These are phyloP conservation scores for Aegypius monachus DNA, from an alignment of 2,113 vertebrate species.

Conservation along the genomic window DNA sequence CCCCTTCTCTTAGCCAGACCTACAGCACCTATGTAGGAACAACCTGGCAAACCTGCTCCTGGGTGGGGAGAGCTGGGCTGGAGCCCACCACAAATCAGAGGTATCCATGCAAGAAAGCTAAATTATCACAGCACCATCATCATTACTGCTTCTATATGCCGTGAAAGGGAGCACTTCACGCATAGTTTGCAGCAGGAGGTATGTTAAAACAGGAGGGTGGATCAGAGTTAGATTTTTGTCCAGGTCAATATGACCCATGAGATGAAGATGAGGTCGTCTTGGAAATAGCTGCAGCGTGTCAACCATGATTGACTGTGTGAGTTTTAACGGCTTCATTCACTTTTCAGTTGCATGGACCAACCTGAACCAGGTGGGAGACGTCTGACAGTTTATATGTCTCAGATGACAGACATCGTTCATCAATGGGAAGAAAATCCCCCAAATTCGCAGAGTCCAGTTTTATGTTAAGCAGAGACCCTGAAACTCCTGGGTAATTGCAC, in stretches of 20 bases:
- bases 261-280: neutral
- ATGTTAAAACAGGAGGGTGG: neutral
- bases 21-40: neutral
- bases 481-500: neutral
- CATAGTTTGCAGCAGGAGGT: accelerated
- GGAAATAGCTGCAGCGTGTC: neutral
- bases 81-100: neutral
- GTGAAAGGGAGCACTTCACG: neutral
- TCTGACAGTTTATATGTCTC: accelerated
- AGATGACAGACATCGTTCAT: neutral
- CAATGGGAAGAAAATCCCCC: neutral
- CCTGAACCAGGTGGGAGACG: neutral
- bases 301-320: accelerated
- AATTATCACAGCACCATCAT: neutral
- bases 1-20: neutral
- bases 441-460: neutral
- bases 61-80: neutral
- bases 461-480: neutral
- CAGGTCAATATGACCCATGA: neutral
- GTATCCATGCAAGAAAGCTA: neutral
- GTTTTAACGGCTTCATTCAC: neutral
- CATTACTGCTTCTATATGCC: accelerated
- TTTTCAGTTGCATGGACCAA: neutral
- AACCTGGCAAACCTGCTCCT: neutral
- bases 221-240: neutral